Evolutionary conservation across 2,888 invertebrate genomes (phyloP), one percentile per base, ranked within the genome.

Genomic region (Thecophora atra): DNA sequence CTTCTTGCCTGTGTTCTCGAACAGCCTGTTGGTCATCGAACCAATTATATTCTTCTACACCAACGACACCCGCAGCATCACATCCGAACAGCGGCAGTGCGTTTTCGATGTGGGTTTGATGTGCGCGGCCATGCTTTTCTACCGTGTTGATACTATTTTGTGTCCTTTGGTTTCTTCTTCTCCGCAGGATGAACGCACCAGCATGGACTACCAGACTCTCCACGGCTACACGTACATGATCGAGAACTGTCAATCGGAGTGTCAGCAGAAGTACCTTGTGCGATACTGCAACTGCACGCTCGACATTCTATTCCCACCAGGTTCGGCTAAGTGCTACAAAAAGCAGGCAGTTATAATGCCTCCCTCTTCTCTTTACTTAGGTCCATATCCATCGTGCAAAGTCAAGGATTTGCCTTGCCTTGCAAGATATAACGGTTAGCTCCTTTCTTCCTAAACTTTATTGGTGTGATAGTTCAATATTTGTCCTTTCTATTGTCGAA

Each of bases 281-380:
- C 78, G 78, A 44, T 83, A 81, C 72, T 87, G 86, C 72, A 86
- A 86, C 77, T 87, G 87, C 77, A 85, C 84, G 21, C 67, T 86
- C 76, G 87, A 86, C 72, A 76, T 86, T 66, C 77, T 86, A 51
- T 86, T 83, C 81, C 86, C 86, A 6, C 70, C 70, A 24, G 70
- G 70, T 70, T 47, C 17, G 15, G 1, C 1, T 5, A 47, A n/a
- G 17, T 47, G 1, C 11, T 4, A 21, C 11, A 13, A 47, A n/a
- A 47, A 17, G 5, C 11, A 47, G 13, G 1, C 19, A 56, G 7
- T 13, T 28, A 13, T 56, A 2, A 56, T 21, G 30, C 44, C 42
- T 56, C 51, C 2, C 37, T 54, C n/a, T 15, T 56, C n/a, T 37
- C 13, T 68, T 52, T 24, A 17, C 13, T 21, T 47, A 83, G 83